phyloP scores from a whole-genome alignment of 2,888 invertebrate species.

The Cephus nigrinus region DNA sequence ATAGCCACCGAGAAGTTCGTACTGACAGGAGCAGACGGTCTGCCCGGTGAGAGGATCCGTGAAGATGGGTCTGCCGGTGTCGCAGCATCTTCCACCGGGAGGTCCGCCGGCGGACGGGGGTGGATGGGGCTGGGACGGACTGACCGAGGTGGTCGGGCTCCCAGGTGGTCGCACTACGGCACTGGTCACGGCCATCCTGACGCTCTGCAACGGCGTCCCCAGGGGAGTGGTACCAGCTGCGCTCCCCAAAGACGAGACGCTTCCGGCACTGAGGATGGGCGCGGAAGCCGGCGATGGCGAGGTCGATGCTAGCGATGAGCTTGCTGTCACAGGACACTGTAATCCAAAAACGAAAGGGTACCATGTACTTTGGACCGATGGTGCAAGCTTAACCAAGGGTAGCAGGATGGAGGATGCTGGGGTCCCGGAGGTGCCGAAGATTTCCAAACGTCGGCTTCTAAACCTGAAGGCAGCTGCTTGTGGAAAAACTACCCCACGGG shows the following conservation, averaged over 20 bases:
- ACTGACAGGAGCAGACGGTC: slow-evolving; percentile 91
- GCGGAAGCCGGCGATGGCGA: slow-evolving; percentile 57
- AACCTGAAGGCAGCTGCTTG: slow-evolving; percentile 32
- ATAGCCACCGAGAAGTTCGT: slow-evolving; percentile 85
- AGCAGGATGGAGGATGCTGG: background rate
- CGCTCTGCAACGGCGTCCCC: slow-evolving; percentile 67
- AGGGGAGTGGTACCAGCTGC: slow-evolving; percentile 51
- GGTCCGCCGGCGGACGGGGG: slow-evolving; percentile 64
- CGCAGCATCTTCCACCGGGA: slow-evolving; percentile 78
- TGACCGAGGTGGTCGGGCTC: slow-evolving; percentile 68
- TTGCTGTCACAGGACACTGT: slow-evolving; percentile 64
- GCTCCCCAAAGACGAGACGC: slow-evolving; percentile 50
- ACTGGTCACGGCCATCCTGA: slow-evolving; percentile 68
- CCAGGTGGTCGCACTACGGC: slow-evolving; percentile 69
- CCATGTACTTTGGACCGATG: background rate
- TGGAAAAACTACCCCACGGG: slow-evolving; percentile 14
- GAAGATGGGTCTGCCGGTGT: slow-evolving; percentile 91
- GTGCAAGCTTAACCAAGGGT: slow-evolving; percentile 8
- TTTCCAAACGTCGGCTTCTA: background rate
- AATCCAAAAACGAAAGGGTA: slow-evolving; percentile 27
- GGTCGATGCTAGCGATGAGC: slow-evolving; percentile 58
- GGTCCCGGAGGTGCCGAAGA: too few species aligned
- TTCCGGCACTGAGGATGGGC: slow-evolving; percentile 47
- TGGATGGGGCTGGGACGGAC: slow-evolving; percentile 69
- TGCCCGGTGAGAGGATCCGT: slow-evolving; percentile 91